Conservation (phyloP, 2,113 vertebrate species). For the Hassar affinis region DNA sequence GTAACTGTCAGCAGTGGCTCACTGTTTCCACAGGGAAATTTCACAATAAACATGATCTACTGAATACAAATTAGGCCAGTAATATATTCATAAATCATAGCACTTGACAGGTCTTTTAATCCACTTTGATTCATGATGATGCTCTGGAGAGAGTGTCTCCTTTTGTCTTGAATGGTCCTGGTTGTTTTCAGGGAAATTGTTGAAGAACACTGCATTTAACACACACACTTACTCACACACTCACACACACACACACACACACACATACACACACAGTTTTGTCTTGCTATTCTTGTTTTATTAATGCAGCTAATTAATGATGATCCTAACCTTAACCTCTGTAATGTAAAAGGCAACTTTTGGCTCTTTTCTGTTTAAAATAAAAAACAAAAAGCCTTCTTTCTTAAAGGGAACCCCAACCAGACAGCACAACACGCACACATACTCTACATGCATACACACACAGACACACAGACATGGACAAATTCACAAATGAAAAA, state of each 20-base stretch:
- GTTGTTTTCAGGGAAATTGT: constrained; percentile 65
- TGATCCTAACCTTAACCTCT: no score
- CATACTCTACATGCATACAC: neutral
- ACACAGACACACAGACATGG: neutral
- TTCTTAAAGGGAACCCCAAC: no score
- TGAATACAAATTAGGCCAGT: constrained; percentile 75
- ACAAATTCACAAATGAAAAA: neutral
- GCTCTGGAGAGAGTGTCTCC: constrained; percentile 62
- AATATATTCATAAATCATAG: constrained; percentile 80
- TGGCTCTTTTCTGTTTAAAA: no score
- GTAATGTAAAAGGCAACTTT: no score
- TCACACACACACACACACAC: neutral
- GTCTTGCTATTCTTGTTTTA: no score
- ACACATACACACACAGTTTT: no score
- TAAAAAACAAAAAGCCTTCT: no score
- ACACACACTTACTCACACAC: neutral
- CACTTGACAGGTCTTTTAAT: constrained; percentile 74
- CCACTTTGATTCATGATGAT: constrained; percentile 77
- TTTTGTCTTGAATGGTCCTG: constrained; percentile 67
- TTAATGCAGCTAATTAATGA: no score
- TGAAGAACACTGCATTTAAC: constrained; percentile 29
- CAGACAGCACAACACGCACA: neutral
- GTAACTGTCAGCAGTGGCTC: constrained; percentile 20
- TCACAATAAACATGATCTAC: constrained; percentile 72
- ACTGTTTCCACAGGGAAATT: constrained; percentile 53